Evolutionary conservation across 2,888 invertebrate genomes (phyloP).

Genomic region (Schizaphis graminum): DNA sequence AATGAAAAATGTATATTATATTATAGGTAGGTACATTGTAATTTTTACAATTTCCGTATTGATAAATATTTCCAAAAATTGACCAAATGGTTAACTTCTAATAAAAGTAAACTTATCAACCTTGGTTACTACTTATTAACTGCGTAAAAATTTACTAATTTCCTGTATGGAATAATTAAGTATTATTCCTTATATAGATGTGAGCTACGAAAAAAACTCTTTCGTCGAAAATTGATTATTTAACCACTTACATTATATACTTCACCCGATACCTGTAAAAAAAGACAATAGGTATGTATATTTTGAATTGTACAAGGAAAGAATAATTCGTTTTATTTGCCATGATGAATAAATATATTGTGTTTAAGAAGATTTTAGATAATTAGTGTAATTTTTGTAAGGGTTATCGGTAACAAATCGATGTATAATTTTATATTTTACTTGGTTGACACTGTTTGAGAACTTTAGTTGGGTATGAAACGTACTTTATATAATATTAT

Average conservation of each 20-base stretch:
- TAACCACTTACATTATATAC: neutral
- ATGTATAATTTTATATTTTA: neutral
- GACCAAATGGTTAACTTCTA: neutral
- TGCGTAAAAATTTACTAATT: neutral
- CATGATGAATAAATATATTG: neutral
- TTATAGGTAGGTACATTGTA: neutral
- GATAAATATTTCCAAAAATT: neutral
- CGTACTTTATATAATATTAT: neutral
- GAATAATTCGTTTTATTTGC: neutral
- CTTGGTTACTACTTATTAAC: neutral
- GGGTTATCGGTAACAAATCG: neutral
- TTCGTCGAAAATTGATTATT: neutral
- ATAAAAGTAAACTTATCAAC: neutral
- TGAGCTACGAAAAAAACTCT: neutral
- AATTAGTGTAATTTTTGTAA: neutral
- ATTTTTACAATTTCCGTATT: conserved; percentile 8
- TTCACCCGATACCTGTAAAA: neutral
- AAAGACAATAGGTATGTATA: neutral
- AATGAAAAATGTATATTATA: neutral
- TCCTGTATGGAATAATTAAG: neutral
- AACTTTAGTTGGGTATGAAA: neutral
- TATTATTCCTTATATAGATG: no score
- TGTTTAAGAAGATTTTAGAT: neutral
- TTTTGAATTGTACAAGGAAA: neutral
- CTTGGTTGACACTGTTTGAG: neutral